These are phyloP conservation scores for Orthochromis indermauri DNA, from an alignment of 2,113 vertebrate genomes.

Conservation along the genomic window DNA sequence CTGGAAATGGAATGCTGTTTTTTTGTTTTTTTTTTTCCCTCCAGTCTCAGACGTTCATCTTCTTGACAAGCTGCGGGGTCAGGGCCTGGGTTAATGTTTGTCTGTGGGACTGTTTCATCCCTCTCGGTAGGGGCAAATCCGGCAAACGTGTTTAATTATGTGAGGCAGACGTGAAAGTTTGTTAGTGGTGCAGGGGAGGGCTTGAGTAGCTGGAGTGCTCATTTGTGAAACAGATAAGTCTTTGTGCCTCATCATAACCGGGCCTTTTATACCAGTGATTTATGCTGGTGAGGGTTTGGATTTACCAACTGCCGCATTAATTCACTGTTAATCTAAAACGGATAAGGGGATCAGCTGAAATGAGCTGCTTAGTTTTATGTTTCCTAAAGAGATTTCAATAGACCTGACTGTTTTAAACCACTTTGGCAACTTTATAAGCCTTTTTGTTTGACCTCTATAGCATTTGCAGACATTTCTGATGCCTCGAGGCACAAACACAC, in stretches of 20 bases:
- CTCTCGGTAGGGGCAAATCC: constrained; percentile 10
- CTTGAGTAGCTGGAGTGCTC: background rate
- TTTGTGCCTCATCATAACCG: constrained; percentile 53
- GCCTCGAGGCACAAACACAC: background rate
- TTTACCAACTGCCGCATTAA: constrained; percentile 17
- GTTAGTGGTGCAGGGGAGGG: constrained; percentile 14
- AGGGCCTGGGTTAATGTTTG: constrained; percentile 58
- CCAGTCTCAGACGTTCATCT: constrained; percentile 45
- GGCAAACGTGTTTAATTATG: constrained; percentile 45
- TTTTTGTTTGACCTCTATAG: background rate
- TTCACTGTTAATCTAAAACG: constrained; percentile 14
- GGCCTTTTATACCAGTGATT: constrained; percentile 8
- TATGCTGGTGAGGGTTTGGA: background rate
- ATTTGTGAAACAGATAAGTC: constrained; percentile 47
- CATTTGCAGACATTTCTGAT: background rate
- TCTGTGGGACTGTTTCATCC: constrained; percentile 55
- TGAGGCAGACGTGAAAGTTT: constrained; percentile 37
- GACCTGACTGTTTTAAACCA: background rate
- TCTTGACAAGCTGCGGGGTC: constrained; percentile 62
- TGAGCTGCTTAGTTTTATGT: background rate
- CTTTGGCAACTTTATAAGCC: background rate
- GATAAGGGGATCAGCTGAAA: constrained; percentile 18
- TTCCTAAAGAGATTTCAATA: constrained; percentile 29
- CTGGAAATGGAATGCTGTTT: constrained; percentile 71
- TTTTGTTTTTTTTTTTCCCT: constrained; percentile 16